Base-by-base conservation (phyloP, 2,113 vertebrate genomes). In the Lagopus muta region DNA sequence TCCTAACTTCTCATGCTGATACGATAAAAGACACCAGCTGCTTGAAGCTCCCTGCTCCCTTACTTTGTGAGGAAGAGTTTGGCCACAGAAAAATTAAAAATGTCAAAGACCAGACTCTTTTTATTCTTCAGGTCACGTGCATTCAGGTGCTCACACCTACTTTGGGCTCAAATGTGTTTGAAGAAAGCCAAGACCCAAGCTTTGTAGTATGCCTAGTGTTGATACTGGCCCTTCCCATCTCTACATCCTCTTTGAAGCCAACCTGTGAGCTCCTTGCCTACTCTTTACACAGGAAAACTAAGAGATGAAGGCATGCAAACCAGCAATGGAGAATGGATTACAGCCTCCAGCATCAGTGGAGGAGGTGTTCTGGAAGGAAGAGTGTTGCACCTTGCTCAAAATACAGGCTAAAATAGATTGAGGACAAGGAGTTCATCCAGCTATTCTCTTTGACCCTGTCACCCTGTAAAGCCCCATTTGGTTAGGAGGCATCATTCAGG, bases 321-420 rank as follows among this genome's bases (percentile, higher is more conserved):
- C 1, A 70, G 38, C 32, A 40, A 5, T 0, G 1, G 14, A 25
- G 27, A 79, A 57, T 5, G 8, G 18, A 50, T 50, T 8, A 22
- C 57, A 24, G 9, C 32, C 28, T 64, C 32, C 48, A 70, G 43
- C 8, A 40, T 3, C n/a, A 24, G 50, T 22, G 36, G 19, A 58
- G 48, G 75, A 70, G 32, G 24, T 58, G 13, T 40, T 64, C 10
- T 2, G 84, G 42, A 45, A 75, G 24, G 11, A 70, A 11, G 25
- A 52, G 34, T 34, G 50, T 15, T 77, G 5, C 4, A 40, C 32
- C 5, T 2, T 16, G 34, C 18, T 38, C 54, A 14, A 76, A 80
- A 76, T 6, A 73, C 3, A 48, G 40, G 13, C 16, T 34, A n/a
- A 18, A 2, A 0, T 83, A 28, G 22, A 28, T 16, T 65, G 60